phyloP scores from a whole-genome alignment of 2,888 invertebrate genomes.

The Melinaea marsaeus region DNA sequence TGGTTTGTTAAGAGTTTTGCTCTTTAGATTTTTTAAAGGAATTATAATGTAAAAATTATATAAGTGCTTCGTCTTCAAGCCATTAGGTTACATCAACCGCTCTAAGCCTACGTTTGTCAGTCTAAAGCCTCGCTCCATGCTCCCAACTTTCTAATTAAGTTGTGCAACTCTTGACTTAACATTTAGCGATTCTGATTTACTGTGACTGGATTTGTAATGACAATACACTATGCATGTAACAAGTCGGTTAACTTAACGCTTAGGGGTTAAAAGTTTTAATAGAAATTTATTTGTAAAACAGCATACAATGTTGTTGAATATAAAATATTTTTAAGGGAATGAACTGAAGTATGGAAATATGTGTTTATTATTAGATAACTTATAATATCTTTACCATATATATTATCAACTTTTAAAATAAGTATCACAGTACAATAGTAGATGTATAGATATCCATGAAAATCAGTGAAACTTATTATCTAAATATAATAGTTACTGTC shows the following conservation, averaged over 20 bases:
- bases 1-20: too few species aligned
- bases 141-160: slow-evolving; percentile 71
- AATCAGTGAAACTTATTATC: too few species aligned
- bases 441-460: too few species aligned
- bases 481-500: not conserved
- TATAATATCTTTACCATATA: too few species aligned
- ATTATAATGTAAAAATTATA: too few species aligned
- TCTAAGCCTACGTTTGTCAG: slow-evolving; percentile 22
- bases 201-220: slow-evolving; percentile 38
- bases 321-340: too few species aligned
- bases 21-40: too few species aligned
- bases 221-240: not conserved
- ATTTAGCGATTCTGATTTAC: slow-evolving; percentile 67
- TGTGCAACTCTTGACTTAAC: slow-evolving; percentile 62
- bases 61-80: too few species aligned
- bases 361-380: too few species aligned
- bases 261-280: not conserved
- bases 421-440: too few species aligned
- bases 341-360: too few species aligned
- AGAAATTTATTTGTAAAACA: slow-evolving; percentile 8
- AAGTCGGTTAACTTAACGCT: not conserved
- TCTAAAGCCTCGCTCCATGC: slow-evolving; percentile 29
- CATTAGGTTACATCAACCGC: slow-evolving; percentile 13
- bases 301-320: not conserved
- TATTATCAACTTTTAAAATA: too few species aligned